Percentiles rank a stretch among this genome's conserved stretches.
Conservation (phyloP, 2,797 vertebrate species). For the Cryptoblepharus egeriae region DNA sequence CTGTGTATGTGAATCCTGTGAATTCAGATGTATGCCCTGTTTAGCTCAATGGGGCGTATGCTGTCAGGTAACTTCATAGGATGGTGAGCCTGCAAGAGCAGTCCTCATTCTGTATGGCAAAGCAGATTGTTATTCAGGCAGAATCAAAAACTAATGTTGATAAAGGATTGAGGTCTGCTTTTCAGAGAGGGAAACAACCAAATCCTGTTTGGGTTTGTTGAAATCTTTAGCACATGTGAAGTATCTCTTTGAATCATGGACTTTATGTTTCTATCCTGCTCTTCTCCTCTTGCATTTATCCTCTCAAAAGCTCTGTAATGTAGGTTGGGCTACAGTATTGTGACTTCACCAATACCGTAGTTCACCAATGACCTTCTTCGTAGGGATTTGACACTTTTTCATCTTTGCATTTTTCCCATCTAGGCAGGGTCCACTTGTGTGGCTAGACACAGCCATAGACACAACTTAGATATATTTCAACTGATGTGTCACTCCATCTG, state of each 20-base stretch:
- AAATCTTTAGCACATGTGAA: background rate
- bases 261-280: background rate
- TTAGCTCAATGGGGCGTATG: no score
- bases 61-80: no score
- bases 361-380: background rate
- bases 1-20: no score
- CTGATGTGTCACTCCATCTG: no score
- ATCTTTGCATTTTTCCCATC: no score
- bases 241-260: background rate
- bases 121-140: background rate
- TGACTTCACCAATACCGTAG: no score
- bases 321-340: background rate
- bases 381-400: background rate
- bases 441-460: no score
- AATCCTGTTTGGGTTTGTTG: background rate
- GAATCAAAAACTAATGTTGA: background rate
- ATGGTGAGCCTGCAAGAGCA: background rate
- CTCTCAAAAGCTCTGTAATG: background rate
- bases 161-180: background rate
- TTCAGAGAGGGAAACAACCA: background rate
- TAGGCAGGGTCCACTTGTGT: no score
- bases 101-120: background rate
- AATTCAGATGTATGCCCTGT: no score
- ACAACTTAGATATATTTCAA: no score
- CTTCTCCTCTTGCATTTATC: background rate